Evolutionary conservation across 2,888 invertebrate species (phyloP).

Genomic region (Eupithecia vulgata): DNA sequence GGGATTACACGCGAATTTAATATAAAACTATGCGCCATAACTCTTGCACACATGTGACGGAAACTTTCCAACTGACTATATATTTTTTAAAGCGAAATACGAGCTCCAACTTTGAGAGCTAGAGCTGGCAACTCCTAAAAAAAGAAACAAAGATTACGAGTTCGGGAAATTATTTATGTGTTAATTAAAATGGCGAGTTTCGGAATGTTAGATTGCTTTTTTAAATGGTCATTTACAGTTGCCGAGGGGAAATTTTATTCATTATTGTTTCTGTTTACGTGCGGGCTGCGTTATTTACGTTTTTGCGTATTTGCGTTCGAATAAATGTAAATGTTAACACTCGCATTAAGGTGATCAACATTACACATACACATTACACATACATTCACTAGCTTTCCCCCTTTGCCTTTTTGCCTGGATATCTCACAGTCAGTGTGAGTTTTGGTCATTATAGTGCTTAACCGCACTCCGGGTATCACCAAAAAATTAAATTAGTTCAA

Average conservation of each 20-base stretch:
- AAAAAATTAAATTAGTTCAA: too few species aligned
- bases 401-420: not conserved
- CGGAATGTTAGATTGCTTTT: constrained; percentile 37
- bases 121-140: constrained; percentile 16
- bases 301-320: not conserved
- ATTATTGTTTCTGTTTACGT: constrained; percentile 14
- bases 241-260: constrained; percentile 22
- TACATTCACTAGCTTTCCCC: not conserved
- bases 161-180: constrained; percentile 30
- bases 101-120: constrained; percentile 15
- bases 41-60: constrained; percentile 31
- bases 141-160: constrained; percentile 23
- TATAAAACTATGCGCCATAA: constrained; percentile 37
- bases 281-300: not conserved
- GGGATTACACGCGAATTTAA: constrained; percentile 34
- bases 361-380: not conserved
- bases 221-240: constrained; percentile 29
- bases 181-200: constrained; percentile 36
- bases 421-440: not conserved
- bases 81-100: constrained; percentile 31
- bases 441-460: too few species aligned
- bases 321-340: not conserved
- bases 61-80: constrained; percentile 25
- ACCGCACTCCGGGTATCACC: too few species aligned
- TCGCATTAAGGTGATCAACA: not conserved